Evolutionary conservation across 2,113 vertebrate species (phyloP).

Genomic region (Sorex fumeus): DNA sequence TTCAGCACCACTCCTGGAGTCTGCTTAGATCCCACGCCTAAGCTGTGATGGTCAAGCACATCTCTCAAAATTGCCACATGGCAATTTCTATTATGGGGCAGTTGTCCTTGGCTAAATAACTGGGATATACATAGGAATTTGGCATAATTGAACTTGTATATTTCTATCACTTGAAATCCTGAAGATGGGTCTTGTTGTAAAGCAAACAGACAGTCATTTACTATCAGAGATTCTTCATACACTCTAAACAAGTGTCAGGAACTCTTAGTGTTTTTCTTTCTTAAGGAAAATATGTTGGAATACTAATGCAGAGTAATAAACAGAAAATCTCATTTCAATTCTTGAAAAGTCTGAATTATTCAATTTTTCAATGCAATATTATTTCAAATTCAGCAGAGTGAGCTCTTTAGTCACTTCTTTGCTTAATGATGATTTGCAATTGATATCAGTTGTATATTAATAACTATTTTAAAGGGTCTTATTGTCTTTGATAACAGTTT

Average conservation of each 20-base stretch:
- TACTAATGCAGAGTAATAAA: conserved; percentile 44
- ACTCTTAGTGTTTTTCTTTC: conserved; percentile 36
- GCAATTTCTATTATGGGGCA: neutral
- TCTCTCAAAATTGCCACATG: neutral
- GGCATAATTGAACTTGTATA: neutral
- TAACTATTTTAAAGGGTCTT: conserved; percentile 49
- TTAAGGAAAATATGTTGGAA: conserved; percentile 39
- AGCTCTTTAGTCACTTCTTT: conserved; percentile 53
- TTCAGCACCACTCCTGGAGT: neutral
- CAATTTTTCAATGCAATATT: conserved; percentile 39
- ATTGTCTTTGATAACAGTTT: conserved; percentile 42
- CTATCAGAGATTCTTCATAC: conserved; percentile 52
- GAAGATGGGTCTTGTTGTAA: conserved; percentile 8
- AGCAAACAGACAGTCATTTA: conserved; percentile 32
- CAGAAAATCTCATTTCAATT: conserved; percentile 49
- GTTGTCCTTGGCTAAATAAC: neutral
- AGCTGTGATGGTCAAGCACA: conserved; percentile 35
- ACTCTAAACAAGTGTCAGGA: conserved; percentile 45
- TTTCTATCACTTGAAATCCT: conserved; percentile 53
- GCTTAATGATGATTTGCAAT: conserved; percentile 53
- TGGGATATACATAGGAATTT: conserved; percentile 39
- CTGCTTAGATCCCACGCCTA: neutral
- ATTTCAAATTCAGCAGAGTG: conserved; percentile 50
- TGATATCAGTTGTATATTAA: conserved; percentile 15
- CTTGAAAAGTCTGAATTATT: conserved; percentile 57